Evolutionary conservation across 2,113 vertebrate species (phyloP).

Genomic region (Xenopus tropicalis): DNA sequence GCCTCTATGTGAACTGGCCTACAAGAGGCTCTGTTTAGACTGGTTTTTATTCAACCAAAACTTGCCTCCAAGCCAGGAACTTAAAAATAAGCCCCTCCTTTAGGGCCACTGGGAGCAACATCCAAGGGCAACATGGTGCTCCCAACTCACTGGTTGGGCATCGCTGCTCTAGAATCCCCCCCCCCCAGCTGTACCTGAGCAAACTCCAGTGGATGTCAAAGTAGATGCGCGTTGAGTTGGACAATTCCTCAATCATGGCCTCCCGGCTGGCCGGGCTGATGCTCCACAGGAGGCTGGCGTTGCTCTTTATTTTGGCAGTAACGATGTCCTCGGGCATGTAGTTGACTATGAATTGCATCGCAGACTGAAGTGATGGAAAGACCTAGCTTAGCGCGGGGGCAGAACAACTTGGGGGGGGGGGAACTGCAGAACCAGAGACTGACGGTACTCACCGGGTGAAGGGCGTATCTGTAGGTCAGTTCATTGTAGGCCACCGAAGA

Average conservation of each 20-base stretch:
- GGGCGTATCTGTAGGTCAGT: constrained; percentile 59
- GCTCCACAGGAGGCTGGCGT: constrained; percentile 64
- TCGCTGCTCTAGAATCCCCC: too few species aligned
- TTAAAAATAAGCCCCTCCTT: too few species aligned
- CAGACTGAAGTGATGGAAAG: constrained; percentile 42
- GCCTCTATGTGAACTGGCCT: too few species aligned
- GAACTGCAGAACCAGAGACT: not conserved
- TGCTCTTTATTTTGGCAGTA: constrained; percentile 66
- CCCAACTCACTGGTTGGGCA: too few species aligned
- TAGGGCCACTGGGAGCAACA: too few species aligned
- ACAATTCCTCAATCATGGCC: constrained; percentile 58
- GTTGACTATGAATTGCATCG: constrained; percentile 61
- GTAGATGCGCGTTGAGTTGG: constrained; percentile 58
- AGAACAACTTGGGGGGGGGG: too few species aligned
- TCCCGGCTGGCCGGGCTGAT: constrained; percentile 59
- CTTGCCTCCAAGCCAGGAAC: too few species aligned
- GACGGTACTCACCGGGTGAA: constrained; percentile 52
- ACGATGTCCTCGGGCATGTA: constrained; percentile 56
- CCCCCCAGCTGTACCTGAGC: constrained; percentile 53
- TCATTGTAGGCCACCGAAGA: constrained; percentile 51
- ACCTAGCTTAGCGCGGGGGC: not conserved
- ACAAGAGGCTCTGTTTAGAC: too few species aligned
- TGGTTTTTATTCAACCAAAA: too few species aligned
- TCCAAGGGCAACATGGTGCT: too few species aligned
- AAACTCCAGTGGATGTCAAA: constrained; percentile 56